Evolutionary conservation across 1,140 invertebrate species (phyloP).

Genomic region (Harlomillsia oculata): DNA sequence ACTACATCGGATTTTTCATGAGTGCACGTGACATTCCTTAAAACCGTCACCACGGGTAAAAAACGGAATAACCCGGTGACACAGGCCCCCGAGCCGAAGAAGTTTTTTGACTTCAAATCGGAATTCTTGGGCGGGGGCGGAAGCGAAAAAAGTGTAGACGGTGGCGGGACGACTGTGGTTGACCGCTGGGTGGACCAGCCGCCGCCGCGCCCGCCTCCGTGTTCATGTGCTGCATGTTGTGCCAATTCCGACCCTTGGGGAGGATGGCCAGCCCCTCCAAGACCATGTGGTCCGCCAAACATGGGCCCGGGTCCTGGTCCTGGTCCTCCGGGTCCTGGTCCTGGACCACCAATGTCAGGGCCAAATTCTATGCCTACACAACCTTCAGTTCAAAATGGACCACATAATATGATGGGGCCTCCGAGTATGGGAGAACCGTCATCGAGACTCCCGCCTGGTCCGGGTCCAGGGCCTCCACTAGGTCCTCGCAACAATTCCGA

Average conservation of each 20-base stretch:
- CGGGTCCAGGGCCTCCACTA: conserved; percentile 15
- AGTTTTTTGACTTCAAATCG: conserved; percentile 35
- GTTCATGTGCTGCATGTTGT: conserved; percentile 31
- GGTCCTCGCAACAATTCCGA: conserved; percentile 36
- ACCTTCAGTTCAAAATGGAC: conserved; percentile 34
- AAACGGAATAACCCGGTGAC: conserved; percentile 32
- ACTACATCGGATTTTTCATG: too few species aligned
- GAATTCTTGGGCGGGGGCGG: conserved; percentile 32
- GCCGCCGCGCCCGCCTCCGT: conserved; percentile 33
- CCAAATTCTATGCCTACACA: conserved; percentile 28
- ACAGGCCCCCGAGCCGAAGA: conserved; percentile 30
- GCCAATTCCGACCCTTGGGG: conserved; percentile 28
- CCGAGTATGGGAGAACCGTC: conserved; percentile 33
- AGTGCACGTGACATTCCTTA: too few species aligned
- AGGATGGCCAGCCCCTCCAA: conserved; percentile 28
- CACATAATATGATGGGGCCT: conserved; percentile 33
- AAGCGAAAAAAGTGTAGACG: conserved; percentile 30
- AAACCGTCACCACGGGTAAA: conserved; percentile 34
- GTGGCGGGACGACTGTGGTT: conserved; percentile 35
- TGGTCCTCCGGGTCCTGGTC: conserved; percentile 19
- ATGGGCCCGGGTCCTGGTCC: conserved; percentile 24
- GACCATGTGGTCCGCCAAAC: conserved; percentile 30
- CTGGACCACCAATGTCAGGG: conserved; percentile 24
- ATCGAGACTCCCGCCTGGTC: conserved; percentile 29
- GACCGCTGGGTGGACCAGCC: conserved; percentile 32